Percentiles rank a stretch among this genome's conserved stretches.
Evolutionary conservation across 2,888 invertebrate genomes (phyloP).

Genomic region (Polydrusus cervinus): DNA sequence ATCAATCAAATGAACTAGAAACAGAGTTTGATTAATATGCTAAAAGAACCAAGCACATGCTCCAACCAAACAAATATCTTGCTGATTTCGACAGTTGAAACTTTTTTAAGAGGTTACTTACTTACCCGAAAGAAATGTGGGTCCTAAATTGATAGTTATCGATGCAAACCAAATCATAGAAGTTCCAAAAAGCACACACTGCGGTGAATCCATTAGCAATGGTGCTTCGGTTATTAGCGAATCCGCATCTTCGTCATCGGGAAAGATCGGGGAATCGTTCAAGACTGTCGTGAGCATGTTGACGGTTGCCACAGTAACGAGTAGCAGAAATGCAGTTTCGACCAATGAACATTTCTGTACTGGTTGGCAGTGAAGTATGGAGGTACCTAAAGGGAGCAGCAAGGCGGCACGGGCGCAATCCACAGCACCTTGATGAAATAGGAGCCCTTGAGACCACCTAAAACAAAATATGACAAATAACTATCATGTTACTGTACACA

Average conservation of each 20-base stretch:
- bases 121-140: slow-evolving; percentile 85
- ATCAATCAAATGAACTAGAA: too few species aligned
- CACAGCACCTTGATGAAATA: slow-evolving; percentile 89
- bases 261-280: slow-evolving; percentile 90
- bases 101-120: not conserved
- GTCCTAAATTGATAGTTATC: slow-evolving; percentile 91
- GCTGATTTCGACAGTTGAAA: too few species aligned
- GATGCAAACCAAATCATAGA: slow-evolving; percentile 96
- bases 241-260: slow-evolving; percentile 85
- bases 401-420: slow-evolving; percentile 89
- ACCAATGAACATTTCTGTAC: slow-evolving; percentile 90
- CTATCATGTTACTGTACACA: too few species aligned
- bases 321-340: slow-evolving; percentile 89
- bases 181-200: slow-evolving; percentile 92
- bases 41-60: too few species aligned
- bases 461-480: slow-evolving; percentile 61
- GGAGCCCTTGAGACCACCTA: slow-evolving; percentile 90
- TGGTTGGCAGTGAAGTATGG: slow-evolving; percentile 87
- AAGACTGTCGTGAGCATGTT: slow-evolving; percentile 91
- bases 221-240: slow-evolving; percentile 72
- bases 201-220: slow-evolving; percentile 88
- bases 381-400: slow-evolving; percentile 84
- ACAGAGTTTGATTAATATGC: too few species aligned
- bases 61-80: too few species aligned
- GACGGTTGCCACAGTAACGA: slow-evolving; percentile 92